Percentiles rank a stretch among this genome's conserved stretches.
These are phyloP conservation scores for Ptilorrhoa leucosticta DNA, from an alignment of 2,113 vertebrate species.

Conservation along the genomic window DNA sequence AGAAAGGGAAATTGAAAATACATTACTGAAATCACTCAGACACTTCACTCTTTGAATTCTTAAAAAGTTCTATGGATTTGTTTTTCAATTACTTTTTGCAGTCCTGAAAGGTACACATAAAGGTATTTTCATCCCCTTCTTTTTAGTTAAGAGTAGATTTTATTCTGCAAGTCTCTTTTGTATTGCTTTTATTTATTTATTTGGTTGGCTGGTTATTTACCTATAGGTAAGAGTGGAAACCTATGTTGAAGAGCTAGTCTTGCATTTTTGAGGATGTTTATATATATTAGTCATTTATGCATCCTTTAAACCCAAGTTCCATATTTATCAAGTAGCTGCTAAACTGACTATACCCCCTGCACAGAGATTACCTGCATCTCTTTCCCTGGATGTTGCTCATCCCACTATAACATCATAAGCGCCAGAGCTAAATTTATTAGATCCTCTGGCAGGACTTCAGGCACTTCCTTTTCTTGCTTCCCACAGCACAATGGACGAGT, in stretches of 20 bases:
- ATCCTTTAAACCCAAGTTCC: neutral
- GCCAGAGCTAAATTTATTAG: neutral
- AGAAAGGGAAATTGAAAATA: neutral
- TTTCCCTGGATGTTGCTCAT: neutral
- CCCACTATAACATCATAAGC: neutral
- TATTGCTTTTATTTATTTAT: neutral
- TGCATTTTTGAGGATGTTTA: neutral
- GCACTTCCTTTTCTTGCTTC: neutral
- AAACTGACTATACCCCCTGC: neutral
- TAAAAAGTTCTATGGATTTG: neutral
- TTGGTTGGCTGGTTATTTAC: neutral
- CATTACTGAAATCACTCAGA: neutral
- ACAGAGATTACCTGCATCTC: neutral
- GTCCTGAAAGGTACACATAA: neutral
- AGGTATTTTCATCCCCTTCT: neutral
- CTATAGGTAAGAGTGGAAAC: neutral
- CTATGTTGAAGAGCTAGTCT: neutral
- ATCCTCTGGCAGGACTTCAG: neutral
- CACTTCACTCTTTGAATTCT: neutral
- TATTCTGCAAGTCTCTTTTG: neutral
- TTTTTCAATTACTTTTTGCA: neutral
- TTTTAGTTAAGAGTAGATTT: neutral
- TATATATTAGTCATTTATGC: neutral
- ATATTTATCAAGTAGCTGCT: neutral
- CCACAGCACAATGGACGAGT: neutral